Evolutionary conservation across 2,888 invertebrate species (phyloP), one percentile per base, ranked within the genome.

Genomic region (Periphyllus acericola): DNA sequence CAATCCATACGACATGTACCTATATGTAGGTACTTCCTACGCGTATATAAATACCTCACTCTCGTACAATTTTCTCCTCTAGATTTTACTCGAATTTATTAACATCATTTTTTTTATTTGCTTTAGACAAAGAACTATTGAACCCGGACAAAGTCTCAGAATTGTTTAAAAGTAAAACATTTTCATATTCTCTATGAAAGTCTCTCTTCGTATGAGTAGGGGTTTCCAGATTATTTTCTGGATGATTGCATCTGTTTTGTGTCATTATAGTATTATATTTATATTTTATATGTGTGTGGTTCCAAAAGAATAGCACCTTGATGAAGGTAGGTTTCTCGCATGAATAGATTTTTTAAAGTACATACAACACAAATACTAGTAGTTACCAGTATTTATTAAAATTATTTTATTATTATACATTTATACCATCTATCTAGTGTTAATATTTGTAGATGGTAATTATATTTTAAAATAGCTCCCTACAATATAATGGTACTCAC

Each of bases 221-320:
- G n/a, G 46, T 66, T n/a, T 74, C 34, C 25, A n/a, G 46, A 25
- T 76, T 76, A 66, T 84, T 76, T 66, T 46, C 1, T 46, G 32
- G 84, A 84, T 32, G 84, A 76, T 76, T 84, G 84, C 84, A 68
- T 83, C n/a, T 74, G 75, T 74, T 83, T 75, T 29, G 40, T 66
- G 75, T n/a, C 83, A 46, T 60, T 72, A 72, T 83, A 76, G n/a
- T 76, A 60, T n/a, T 66, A 34, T 80, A n/a, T 5, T 60, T n/a
- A n/a, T n/a, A 11, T 55, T 55, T 55, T 78, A 6, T 11, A 46
- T 36, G 32, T 34, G 34, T 55, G 29, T 34, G 36, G 40, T n/a
- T 36, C 36, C 34, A 32, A 32, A 55, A 36, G 11, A 3, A 76
- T 32, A 66, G 32, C 25, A 76, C 66, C 40, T 36, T 29, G 83